phyloP scores from a whole-genome alignment of 1,140 invertebrate genomes.

The Pollicipes pollicipes region DNA sequence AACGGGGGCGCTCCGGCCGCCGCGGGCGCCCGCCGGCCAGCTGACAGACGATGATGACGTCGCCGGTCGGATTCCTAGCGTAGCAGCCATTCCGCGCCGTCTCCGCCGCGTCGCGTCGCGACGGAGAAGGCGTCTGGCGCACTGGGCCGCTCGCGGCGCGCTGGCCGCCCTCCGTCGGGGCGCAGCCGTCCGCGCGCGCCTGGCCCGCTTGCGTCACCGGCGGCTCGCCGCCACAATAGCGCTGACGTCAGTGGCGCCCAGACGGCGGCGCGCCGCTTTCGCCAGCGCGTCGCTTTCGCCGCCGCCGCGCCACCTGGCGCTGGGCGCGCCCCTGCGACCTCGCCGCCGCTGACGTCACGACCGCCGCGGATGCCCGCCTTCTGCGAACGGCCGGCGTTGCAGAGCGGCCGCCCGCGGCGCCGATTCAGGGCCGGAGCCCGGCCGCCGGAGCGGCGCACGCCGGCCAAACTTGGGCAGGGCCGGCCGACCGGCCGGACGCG shows the following conservation, averaged over 20 bases:
- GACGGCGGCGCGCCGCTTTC: constrained; percentile 1
- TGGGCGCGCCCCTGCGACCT: background rate
- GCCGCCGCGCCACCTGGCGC: background rate
- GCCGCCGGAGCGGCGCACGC: too few species aligned
- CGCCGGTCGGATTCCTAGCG: background rate
- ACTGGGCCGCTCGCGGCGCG: too few species aligned
- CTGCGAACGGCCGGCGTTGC: background rate
- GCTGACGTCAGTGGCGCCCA: background rate
- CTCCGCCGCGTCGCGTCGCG: too few species aligned
- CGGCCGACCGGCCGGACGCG: too few species aligned
- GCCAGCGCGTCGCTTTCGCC: background rate
- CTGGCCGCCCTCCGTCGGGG: too few species aligned
- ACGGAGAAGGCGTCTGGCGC: too few species aligned
- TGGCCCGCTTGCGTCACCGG: background rate
- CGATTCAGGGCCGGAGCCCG: too few species aligned
- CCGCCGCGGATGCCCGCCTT: background rate
- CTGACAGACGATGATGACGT: background rate
- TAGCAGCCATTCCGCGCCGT: background rate
- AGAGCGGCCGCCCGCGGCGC: background rate
- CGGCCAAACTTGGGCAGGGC: too few species aligned
- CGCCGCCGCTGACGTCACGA: background rate
- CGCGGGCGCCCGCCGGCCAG: background rate
- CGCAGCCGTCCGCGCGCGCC: too few species aligned
- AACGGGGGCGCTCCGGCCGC: too few species aligned
- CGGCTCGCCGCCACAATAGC: background rate